A percentile compares a stretch with the other conserved stretches of the same genome.
phyloP scores from a whole-genome alignment of 1,140 invertebrate genomes.

The Drosophila albomicans region DNA sequence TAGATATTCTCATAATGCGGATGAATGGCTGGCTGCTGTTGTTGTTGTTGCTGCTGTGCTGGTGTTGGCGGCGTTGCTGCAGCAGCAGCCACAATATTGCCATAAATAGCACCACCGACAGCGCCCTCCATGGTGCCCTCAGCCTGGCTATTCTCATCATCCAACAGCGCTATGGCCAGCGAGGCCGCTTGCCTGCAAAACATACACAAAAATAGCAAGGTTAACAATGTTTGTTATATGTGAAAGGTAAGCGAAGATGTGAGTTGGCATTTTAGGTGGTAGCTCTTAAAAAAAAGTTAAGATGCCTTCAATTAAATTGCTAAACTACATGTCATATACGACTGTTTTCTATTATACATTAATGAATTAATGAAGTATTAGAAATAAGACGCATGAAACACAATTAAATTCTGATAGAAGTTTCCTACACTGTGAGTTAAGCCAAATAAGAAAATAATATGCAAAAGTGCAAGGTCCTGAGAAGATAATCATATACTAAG shows the following conservation, averaged over 20 bases:
- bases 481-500: too few species aligned
- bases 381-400: too few species aligned
- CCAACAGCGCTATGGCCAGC: conserved; percentile 79
- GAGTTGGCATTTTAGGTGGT: not conserved
- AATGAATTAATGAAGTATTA: too few species aligned
- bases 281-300: not conserved
- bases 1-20: conserved; percentile 86
- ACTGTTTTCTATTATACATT: too few species aligned
- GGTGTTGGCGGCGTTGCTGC: conserved; percentile 35
- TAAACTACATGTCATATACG: too few species aligned
- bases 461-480: too few species aligned
- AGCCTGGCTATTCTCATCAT: conserved; percentile 86
- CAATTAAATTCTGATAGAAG: too few species aligned
- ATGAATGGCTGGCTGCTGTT: conserved; percentile 63
- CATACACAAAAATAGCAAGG: not conserved
- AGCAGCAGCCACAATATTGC: conserved; percentile 57
- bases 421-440: too few species aligned
- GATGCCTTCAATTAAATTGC: too few species aligned
- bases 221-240: not conserved
- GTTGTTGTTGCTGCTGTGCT: conserved; percentile 28
- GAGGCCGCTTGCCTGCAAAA: conserved; percentile 70
- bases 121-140: conserved; percentile 85
- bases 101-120: conserved; percentile 85
- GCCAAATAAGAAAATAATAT: too few species aligned
- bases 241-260: not conserved